phyloP scores from a whole-genome alignment of 1,140 invertebrate species.

The Chironomus striatipennis region DNA sequence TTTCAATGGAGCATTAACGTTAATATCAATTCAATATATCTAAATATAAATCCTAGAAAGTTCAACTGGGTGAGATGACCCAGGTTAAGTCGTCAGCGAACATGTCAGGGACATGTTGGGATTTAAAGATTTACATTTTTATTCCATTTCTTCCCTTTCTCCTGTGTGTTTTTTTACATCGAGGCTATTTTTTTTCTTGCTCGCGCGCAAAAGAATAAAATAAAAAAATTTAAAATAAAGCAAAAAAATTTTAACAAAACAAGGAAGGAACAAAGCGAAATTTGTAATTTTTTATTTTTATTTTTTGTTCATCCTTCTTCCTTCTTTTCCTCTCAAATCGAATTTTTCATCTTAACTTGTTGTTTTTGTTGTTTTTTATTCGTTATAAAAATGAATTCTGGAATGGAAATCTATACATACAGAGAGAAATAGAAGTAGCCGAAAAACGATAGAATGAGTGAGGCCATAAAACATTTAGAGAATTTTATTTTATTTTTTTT shows the following conservation, averaged over 20 bases:
- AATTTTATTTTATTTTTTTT: no score
- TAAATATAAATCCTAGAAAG: background rate
- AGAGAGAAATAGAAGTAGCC: background rate
- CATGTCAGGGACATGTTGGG: background rate
- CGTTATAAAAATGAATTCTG: background rate
- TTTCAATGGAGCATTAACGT: background rate
- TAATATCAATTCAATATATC: constrained; percentile 10
- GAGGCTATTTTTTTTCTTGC: background rate
- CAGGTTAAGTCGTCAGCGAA: constrained; percentile 4
- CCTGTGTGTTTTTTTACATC: background rate
- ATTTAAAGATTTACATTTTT: constrained; percentile 24
- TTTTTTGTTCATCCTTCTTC: no score
- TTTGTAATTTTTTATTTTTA: no score
- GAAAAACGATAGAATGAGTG: background rate
- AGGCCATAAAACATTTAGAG: constrained; percentile 23
- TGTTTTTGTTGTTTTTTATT: background rate
- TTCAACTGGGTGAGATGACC: background rate
- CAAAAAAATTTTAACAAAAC: background rate
- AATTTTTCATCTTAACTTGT: background rate
- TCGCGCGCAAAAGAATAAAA: constrained; percentile 1
- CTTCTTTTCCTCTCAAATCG: background rate
- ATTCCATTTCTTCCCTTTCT: background rate
- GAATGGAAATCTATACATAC: background rate
- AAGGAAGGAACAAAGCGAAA: constrained; percentile 7
- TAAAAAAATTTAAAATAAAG: no score